Percentiles rank a stretch among this genome's conserved stretches.
These are phyloP conservation scores for Drosophila fulvimacula DNA, from an alignment of 2,888 invertebrate species.

Conservation along the genomic window DNA sequence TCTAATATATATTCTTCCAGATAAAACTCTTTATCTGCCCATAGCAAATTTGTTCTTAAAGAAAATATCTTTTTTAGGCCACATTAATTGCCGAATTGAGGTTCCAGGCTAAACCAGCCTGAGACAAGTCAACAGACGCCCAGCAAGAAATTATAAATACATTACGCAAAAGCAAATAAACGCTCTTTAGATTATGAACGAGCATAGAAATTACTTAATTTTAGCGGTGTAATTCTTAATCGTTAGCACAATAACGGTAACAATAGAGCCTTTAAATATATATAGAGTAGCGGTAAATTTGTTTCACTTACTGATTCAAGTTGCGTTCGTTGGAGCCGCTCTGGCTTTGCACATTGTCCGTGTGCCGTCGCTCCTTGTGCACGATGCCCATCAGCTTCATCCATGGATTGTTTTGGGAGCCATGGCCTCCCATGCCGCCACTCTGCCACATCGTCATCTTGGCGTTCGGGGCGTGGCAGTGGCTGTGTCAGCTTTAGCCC, in stretches of 20 bases:
- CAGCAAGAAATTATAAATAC: no score
- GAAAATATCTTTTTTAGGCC: no score
- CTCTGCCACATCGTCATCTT: slow-evolving; percentile 91
- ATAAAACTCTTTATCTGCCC: no score
- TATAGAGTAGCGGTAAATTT: neutral
- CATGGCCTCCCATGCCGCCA: slow-evolving; percentile 91
- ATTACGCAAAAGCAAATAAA: neutral
- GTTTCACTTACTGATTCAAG: slow-evolving; percentile 89
- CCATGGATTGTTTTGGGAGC: slow-evolving; percentile 92
- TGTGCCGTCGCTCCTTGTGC: slow-evolving; percentile 90
- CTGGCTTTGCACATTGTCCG: slow-evolving; percentile 87
- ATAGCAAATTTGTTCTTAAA: no score
- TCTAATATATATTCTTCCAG: no score
- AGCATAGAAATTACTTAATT: neutral
- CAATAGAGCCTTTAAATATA: neutral
- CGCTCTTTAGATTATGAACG: neutral
- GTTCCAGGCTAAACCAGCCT: no score
- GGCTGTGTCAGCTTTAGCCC: slow-evolving; percentile 33
- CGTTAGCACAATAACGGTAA: neutral
- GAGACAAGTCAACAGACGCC: no score
- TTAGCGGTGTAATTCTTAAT: neutral
- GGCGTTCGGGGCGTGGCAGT: slow-evolving; percentile 69
- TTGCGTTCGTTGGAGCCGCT: slow-evolving; percentile 88
- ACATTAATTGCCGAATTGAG: no score
- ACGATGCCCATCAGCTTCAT: slow-evolving; percentile 93